Percentiles rank a stretch among this genome's conserved stretches.
phyloP scores from a whole-genome alignment of 2,113 vertebrate genomes.

The Strix uralensis region DNA sequence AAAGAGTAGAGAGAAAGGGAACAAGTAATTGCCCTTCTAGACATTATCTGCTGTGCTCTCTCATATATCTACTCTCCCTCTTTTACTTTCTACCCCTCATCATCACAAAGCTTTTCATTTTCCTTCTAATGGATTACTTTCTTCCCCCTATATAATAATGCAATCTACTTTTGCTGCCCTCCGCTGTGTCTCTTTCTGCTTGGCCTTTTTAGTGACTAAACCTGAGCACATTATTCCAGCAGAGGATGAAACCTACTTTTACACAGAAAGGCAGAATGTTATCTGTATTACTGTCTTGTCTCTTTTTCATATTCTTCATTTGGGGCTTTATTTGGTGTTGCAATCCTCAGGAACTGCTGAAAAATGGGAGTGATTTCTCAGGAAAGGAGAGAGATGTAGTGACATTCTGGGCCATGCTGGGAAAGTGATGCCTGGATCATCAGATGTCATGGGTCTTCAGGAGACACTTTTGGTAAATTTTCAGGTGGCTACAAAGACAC shows the following conservation, averaged over 20 bases:
- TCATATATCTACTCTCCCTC: not conserved
- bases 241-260: conserved; percentile 17
- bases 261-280: not conserved
- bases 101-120: conserved; percentile 34
- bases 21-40: conserved; percentile 47
- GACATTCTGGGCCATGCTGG: not conserved
- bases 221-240: not conserved
- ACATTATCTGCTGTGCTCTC: not conserved
- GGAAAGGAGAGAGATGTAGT: not conserved
- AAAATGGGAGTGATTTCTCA: not conserved
- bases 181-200: not conserved
- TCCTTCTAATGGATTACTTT: conserved; percentile 31
- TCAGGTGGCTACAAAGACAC: not conserved
- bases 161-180: conserved; percentile 17
- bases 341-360: not conserved
- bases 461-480: not conserved
- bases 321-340: not conserved
- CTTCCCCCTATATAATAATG: not conserved
- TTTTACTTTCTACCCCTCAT: conserved; percentile 25
- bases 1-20: conserved; percentile 20
- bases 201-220: conserved; percentile 31
- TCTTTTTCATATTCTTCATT: not conserved
- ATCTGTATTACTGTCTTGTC: not conserved
- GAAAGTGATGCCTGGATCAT: not conserved
- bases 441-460: not conserved